A percentile compares a stretch with the other conserved stretches of the same genome.
phyloP scores from a whole-genome alignment of 2,888 invertebrate genomes.

The Phyllotreta striolata region DNA sequence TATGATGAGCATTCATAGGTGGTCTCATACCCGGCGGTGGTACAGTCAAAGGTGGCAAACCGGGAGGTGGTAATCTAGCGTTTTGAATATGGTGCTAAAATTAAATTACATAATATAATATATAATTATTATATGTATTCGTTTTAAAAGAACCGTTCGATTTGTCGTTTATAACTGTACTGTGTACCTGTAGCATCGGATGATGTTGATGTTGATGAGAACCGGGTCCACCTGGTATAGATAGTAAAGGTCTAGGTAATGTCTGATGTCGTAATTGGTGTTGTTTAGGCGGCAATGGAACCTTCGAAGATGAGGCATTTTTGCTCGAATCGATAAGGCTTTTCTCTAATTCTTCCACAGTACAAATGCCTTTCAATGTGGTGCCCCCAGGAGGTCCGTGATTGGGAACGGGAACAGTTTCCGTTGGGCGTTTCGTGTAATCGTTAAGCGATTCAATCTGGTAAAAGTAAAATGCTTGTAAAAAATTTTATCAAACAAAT shows the following conservation, averaged over 20 bases:
- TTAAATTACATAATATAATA: too few relatives aligned
- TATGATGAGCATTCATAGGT: conserved; percentile 39
- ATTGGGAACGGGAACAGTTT: too few relatives aligned
- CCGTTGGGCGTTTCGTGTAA: conserved; percentile 17
- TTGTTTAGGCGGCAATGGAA: conserved; percentile 47
- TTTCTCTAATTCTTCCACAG: conserved; percentile 77
- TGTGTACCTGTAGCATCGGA: conserved; percentile 44
- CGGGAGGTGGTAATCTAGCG: conserved; percentile 60
- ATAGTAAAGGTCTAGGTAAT: conserved; percentile 40
- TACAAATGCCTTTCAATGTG: conserved; percentile 62
- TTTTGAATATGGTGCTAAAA: conserved; percentile 52
- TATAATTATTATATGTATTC: conserved; percentile 20
- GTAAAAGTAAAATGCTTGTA: too few relatives aligned
- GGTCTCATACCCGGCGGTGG: conserved; percentile 55
- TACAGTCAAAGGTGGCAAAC: conserved; percentile 59
- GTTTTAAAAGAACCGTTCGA: too few relatives aligned
- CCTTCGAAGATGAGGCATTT: conserved; percentile 40
- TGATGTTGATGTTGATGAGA: conserved; percentile 42
- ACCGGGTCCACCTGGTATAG: conserved; percentile 38
- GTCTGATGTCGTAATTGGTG: conserved; percentile 46
- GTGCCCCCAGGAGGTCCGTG: too few relatives aligned
- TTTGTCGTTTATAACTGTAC: conserved; percentile 4
- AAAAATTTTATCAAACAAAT: too few relatives aligned
- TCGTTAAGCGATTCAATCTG: conserved; percentile 48
- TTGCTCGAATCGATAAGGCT: conserved; percentile 65